Base-by-base conservation (phyloP, 2,797 vertebrate genomes). In the Alosa sapidissima region DNA sequence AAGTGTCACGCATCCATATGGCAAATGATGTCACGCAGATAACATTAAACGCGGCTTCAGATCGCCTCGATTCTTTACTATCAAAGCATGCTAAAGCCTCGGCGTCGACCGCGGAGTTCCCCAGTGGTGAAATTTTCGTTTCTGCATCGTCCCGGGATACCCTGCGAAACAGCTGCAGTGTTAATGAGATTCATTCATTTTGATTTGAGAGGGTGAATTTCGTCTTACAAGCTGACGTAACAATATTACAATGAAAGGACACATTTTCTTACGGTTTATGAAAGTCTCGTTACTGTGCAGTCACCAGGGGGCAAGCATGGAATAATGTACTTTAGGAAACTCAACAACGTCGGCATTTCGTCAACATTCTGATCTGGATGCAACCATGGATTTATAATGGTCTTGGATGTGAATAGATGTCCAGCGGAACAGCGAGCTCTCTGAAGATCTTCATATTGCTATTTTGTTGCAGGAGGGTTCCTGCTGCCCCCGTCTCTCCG, bases 241-340 rank as follows among this genome's bases (percentile, higher is more conserved):
- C 90, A 90, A 89, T 87, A 90, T 89, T 84, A 89, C 89, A 90
- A 89, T 90, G 91, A 89, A 90, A 90, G 91, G 90, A 93, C 89
- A 89, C 92, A 89, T 93, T 91, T 93, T 92, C 90, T 89, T 87
- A 87, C 81, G 91, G 91, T 93, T 94, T 87, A 91, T 91, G 93
- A 92, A 89, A 91, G 94, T 89, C 93, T 93, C 91, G 89, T 89
- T 91, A 90, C 91, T 88, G 93, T 91, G 89, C 94, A 94, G 96
- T 95, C 96, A 96, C 92, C 95, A 96, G 95, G 95, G 96, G 95
- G 94, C 95, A 95, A 90, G 93, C 92, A 94, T 91, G 93, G 92
- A 93, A 94, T 92, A 93, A 95, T 93, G 94, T 94, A 92, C 92
- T 94, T 93, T 86, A 94, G 93, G 93, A 94, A 94, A 95, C 89